Evolutionary conservation across 2,797 vertebrate species (phyloP).

Genomic region (Lepus oiostolus): DNA sequence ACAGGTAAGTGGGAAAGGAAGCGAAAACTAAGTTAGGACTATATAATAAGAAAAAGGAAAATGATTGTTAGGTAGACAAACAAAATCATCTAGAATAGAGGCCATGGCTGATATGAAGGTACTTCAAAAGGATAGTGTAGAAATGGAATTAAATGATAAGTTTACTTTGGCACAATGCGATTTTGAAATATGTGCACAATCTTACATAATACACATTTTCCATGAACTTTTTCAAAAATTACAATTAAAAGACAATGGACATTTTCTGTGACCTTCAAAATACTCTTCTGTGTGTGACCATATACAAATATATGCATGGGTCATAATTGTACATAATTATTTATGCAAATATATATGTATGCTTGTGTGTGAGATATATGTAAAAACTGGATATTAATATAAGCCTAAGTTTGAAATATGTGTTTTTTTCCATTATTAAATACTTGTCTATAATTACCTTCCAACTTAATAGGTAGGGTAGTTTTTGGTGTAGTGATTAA

Average conservation of each 20-base stretch:
- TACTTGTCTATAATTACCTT: not conserved
- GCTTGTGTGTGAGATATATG: not conserved
- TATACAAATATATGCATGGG: not conserved
- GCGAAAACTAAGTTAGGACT: not conserved
- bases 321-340: not conserved
- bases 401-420: not conserved
- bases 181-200: no score
- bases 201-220: no score
- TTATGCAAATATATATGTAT: not conserved
- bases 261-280: no score
- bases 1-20: not conserved
- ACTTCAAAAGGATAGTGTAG: no score
- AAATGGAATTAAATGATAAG: no score
- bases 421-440: not conserved
- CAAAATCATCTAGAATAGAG: not conserved
- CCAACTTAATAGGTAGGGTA: no score
- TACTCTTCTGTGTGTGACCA: no score
- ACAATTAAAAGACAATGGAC: no score
- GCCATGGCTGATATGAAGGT: no score
- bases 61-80: not conserved
- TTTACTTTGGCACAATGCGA: no score
- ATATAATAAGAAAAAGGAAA: not conserved
- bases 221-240: no score
- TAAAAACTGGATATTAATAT: not conserved
- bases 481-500: no score